Evolutionary conservation across 2,113 vertebrate genomes (phyloP).

Genomic region (Mohoua ochrocephala): DNA sequence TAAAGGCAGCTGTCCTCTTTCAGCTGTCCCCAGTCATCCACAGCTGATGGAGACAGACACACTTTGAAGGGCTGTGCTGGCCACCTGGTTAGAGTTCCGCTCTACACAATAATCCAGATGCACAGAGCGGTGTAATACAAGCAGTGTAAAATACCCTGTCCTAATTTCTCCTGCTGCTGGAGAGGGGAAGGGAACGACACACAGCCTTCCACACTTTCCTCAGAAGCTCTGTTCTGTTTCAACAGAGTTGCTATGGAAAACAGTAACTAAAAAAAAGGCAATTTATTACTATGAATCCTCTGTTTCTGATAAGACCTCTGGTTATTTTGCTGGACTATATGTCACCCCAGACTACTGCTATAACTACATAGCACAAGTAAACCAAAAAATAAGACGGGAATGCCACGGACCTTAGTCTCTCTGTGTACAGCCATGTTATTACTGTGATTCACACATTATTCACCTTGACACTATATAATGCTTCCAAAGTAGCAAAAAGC

Average conservation of each 20-base stretch:
- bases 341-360: not conserved
- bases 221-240: not conserved
- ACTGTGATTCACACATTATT: not conserved
- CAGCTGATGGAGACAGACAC: not conserved
- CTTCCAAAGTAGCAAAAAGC: not conserved
- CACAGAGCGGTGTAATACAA: not conserved
- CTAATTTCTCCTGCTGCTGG: not conserved
- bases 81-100: fast-evolving
- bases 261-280: not conserved
- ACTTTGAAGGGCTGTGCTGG: not conserved
- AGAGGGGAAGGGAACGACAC: not conserved
- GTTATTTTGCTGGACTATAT: not conserved
- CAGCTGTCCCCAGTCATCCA: not conserved
- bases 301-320: not conserved
- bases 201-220: not conserved
- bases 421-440: not conserved
- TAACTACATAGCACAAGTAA: not conserved
- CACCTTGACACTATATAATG: not conserved
- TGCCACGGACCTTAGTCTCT: not conserved
- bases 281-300: not conserved
- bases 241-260: not conserved
- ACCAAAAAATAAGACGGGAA: not conserved
- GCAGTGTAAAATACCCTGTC: not conserved
- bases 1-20: not conserved
- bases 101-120: not conserved